A percentile compares a stretch with the other conserved stretches of the same genome.
Conservation (phyloP, 2,113 vertebrate genomes). For the Salvelinus alpinus region DNA sequence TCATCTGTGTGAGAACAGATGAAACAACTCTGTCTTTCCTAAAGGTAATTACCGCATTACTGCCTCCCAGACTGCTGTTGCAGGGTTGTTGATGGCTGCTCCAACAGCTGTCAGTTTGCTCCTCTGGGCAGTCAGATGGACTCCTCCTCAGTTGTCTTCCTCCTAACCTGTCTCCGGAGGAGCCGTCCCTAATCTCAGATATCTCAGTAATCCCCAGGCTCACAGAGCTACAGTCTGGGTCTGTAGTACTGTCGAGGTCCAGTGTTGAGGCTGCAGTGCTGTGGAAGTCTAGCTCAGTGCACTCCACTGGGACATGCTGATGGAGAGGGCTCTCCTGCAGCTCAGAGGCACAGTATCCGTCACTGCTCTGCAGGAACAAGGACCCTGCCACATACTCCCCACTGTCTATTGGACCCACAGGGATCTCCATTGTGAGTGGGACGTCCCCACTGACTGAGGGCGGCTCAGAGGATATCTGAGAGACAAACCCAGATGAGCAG, state of each 20-base stretch:
- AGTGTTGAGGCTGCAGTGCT: constrained; percentile 42
- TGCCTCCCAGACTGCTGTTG: not conserved
- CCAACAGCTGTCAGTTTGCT: not conserved
- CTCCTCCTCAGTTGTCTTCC: not conserved
- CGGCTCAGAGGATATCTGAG: not conserved
- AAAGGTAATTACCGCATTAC: not conserved
- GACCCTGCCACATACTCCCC: not conserved
- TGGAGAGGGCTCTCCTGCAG: constrained; percentile 45
- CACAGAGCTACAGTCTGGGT: not conserved
- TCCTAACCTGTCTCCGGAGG: not conserved
- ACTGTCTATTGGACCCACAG: not conserved
- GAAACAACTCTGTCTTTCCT: constrained; percentile 2
- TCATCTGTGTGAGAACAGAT: not conserved
- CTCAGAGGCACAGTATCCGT: constrained; percentile 69
- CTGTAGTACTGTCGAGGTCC: constrained; percentile 71
- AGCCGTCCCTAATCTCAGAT: accelerated
- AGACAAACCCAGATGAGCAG: constrained; percentile 34
- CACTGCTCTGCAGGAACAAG: not conserved
- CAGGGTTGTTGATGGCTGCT: not conserved
- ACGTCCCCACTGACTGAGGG: not conserved
- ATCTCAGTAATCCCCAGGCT: not conserved
- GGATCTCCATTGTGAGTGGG: not conserved
- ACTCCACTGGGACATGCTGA: constrained; percentile 76
- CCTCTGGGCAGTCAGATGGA: not conserved
- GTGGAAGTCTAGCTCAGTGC: constrained; percentile 80